phyloP scores from a whole-genome alignment of 2,888 invertebrate genomes.

The Caenorhabditis zanzibari region DNA sequence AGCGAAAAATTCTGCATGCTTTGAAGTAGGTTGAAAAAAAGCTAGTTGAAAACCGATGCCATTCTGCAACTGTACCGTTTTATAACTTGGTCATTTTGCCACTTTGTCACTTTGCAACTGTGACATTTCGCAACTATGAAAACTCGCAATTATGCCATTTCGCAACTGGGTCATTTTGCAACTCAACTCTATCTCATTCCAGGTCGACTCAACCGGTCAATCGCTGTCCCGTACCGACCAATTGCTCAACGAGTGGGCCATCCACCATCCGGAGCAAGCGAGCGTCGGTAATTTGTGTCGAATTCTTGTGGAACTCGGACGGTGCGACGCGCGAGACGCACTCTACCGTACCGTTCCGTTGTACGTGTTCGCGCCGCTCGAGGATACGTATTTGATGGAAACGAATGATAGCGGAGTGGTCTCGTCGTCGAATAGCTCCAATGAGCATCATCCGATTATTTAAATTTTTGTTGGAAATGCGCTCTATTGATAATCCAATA shows the following conservation, averaged over 20 bases:
- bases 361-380: constrained; percentile 82
- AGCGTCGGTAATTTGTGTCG: constrained; percentile 86
- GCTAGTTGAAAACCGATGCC: too few relatives aligned
- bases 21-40: too few relatives aligned
- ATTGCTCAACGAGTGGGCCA: constrained; percentile 86
- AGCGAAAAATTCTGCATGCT: too few relatives aligned
- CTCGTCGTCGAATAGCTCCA: constrained; percentile 66
- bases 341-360: constrained; percentile 86
- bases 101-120: too few relatives aligned
- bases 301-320: constrained; percentile 87
- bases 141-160: too few relatives aligned
- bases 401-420: constrained; percentile 75
- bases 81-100: too few relatives aligned
- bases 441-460: constrained; percentile 28
- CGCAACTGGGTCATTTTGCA: too few relatives aligned
- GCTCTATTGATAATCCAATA: neutral
- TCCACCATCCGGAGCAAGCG: constrained; percentile 83
- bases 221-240: constrained; percentile 84
- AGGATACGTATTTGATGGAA: constrained; percentile 67
- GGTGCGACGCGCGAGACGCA: constrained; percentile 86
- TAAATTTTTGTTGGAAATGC: neutral
- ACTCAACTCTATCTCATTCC: constrained; percentile 29
- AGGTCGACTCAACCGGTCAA: constrained; percentile 82
- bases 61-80: too few relatives aligned
- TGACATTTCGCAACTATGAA: too few relatives aligned